These are phyloP conservation scores for Threskiornis aethiopicus DNA, from an alignment of 2,797 vertebrate genomes.

Conservation along the genomic window DNA sequence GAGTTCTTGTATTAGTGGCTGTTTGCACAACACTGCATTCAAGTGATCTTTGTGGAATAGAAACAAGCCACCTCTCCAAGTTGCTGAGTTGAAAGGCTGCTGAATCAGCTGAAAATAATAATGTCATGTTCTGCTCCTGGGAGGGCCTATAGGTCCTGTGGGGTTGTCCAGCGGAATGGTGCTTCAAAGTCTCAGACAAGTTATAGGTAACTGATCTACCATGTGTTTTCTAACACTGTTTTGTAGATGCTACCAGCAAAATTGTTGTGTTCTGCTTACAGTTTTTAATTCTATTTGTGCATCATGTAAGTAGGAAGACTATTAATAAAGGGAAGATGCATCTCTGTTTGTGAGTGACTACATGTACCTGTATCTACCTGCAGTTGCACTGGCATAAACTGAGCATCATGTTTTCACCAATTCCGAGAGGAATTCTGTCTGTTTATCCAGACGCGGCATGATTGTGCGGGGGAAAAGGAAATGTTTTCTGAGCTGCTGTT, in stretches of 20 bases:
- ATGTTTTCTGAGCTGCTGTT: not conserved
- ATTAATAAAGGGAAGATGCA: not conserved
- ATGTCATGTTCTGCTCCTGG: not conserved
- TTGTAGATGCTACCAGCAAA: not conserved
- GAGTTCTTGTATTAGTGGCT: not conserved
- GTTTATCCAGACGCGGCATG: not conserved
- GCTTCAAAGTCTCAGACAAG: not conserved
- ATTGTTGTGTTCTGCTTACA: not conserved
- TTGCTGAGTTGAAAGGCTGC: not conserved
- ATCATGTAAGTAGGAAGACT: not conserved
- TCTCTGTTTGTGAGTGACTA: not conserved
- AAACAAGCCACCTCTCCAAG: not conserved
- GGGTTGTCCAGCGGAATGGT: accelerated
- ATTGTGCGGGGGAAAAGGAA: slow-evolving; percentile 35
- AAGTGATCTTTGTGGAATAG: not conserved
- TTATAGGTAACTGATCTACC: not conserved
- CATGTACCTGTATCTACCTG: not conserved
- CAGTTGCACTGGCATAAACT: not conserved
- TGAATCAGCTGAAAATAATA: not conserved
- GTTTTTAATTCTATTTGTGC: not conserved
- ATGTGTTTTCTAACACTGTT: not conserved
- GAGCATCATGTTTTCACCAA: not conserved
- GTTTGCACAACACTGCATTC: not conserved
- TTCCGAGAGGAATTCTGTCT: not conserved
- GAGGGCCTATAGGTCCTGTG: not conserved